phyloP scores from a whole-genome alignment of 2,797 vertebrate genomes.

The Ciconia nigra region DNA sequence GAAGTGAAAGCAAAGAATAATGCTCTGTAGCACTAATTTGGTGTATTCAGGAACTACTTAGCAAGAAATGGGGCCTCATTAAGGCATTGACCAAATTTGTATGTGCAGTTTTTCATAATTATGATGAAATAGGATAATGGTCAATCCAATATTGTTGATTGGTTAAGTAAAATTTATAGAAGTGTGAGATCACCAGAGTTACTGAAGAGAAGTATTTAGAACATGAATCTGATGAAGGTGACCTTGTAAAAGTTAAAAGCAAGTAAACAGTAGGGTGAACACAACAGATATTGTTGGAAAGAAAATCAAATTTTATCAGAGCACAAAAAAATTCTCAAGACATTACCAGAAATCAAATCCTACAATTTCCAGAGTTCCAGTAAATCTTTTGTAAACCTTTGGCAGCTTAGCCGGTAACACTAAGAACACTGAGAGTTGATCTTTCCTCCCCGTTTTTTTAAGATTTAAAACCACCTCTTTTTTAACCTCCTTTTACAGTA shows the following conservation, averaged over 20 bases:
- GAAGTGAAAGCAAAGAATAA: slow-evolving; percentile 1
- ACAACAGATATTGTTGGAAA: background rate
- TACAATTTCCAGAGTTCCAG: background rate
- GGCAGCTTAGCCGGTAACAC: background rate
- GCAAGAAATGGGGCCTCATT: background rate
- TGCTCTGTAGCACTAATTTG: background rate
- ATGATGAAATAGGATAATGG: background rate
- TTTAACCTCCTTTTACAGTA: background rate
- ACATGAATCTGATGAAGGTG: background rate
- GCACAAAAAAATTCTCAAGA: background rate
- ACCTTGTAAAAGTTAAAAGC: background rate
- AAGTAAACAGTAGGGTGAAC: background rate
- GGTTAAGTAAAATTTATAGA: background rate
- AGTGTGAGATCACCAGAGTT: background rate
- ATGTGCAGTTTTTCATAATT: background rate
- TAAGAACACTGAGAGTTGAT: background rate
- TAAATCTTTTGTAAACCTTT: background rate
- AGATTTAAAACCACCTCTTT: background rate
- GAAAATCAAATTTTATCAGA: background rate
- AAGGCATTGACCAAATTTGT: background rate
- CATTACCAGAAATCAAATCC: background rate
- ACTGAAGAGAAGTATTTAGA: background rate
- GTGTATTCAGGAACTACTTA: slow-evolving; percentile 7
- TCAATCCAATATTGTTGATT: background rate
- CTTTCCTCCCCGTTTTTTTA: background rate